These are phyloP conservation scores for Papilio elwesi DNA, from an alignment of 2,888 invertebrate genomes.

Conservation along the genomic window DNA sequence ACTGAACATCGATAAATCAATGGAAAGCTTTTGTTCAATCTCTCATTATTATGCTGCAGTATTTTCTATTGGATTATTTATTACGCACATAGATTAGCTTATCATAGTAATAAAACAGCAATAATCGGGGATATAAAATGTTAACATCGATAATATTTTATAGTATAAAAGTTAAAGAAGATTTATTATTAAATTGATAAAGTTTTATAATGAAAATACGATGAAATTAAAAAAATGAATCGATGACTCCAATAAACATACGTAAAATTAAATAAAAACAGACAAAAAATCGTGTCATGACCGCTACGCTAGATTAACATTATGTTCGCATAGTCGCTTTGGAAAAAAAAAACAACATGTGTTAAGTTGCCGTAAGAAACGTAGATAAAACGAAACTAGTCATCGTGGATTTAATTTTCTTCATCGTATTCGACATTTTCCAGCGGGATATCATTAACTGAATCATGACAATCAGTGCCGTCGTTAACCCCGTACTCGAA, in stretches of 20 bases:
- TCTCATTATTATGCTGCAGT: background rate
- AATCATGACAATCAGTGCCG: conserved; percentile 30
- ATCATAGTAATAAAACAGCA: conserved; percentile 3
- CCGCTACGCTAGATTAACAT: too few species aligned
- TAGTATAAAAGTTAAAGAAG: background rate
- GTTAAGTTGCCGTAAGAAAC: background rate
- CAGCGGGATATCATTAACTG: conserved; percentile 4
- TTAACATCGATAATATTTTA: background rate
- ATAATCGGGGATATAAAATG: conserved; percentile 4
- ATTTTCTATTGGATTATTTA: conserved; percentile 9
- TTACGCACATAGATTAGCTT: conserved; percentile 22
- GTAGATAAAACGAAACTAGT: background rate
- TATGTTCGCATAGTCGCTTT: too few species aligned
- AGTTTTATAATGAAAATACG: background rate
- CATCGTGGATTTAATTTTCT: conserved; percentile 10
- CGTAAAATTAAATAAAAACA: too few species aligned
- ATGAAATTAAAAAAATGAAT: background rate
- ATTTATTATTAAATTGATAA: conserved; percentile 14
- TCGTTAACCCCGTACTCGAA: conserved; percentile 31
- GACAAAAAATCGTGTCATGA: too few species aligned
- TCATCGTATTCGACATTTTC: background rate
- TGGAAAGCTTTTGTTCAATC: conserved; percentile 14
- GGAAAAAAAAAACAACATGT: background rate
- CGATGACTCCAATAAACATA: too few species aligned
- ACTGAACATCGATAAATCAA: conserved; percentile 14